Conservation (phyloP, 2,113 vertebrate species). For the Nibea coibor region DNA sequence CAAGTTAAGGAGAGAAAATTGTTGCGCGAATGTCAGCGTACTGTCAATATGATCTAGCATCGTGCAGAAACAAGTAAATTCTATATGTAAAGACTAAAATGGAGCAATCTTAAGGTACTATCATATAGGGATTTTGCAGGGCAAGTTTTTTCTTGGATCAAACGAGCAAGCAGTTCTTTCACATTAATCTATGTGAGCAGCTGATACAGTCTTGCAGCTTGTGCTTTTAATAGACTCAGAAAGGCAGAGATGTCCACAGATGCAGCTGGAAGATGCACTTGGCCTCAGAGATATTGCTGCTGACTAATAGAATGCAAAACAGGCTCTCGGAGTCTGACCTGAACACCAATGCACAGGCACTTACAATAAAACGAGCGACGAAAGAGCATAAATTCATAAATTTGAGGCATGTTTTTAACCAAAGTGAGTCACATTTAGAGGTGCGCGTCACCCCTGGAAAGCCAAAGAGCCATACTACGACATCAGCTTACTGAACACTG, state of each 20-base stretch:
- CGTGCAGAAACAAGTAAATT: neutral
- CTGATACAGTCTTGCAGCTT: constrained; percentile 22
- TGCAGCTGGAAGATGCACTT: constrained; percentile 46
- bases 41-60: neutral
- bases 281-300: constrained; percentile 22
- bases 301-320: constrained; percentile 33
- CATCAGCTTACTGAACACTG: constrained; percentile 21
- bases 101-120: constrained; percentile 36
- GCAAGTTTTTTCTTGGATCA: neutral
- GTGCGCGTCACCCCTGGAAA: constrained; percentile 12
- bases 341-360: neutral
- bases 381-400: neutral
- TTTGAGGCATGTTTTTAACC: neutral
- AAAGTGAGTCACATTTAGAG: neutral
- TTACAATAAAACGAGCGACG: neutral
- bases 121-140: constrained; percentile 16
- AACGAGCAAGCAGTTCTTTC: constrained; percentile 24
- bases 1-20: neutral
- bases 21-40: neutral
- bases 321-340: constrained; percentile 6
- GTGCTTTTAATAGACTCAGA: constrained; percentile 47
- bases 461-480: constrained; percentile 11
- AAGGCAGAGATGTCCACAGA: constrained; percentile 10
- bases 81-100: constrained; percentile 15
- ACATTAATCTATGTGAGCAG: constrained; percentile 44